Evolutionary conservation across 2,888 invertebrate genomes (phyloP), one percentile per base, ranked within the genome.

Genomic region (Meloe dianella): DNA sequence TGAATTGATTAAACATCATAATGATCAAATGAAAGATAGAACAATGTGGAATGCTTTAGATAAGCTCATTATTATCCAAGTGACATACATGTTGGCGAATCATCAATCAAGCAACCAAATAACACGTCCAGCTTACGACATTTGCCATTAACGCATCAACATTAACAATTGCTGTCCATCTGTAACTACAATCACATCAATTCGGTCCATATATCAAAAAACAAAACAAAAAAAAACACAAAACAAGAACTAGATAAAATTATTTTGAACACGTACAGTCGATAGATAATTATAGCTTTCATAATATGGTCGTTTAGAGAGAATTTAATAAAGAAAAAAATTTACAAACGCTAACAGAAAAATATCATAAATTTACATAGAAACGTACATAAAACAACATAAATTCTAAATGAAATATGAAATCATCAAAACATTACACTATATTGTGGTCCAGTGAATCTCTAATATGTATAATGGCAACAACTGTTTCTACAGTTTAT

Each of bases 21-120:
- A 17, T 41, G 17, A 41, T n/a, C 17, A 17, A 62, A 63, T 59
- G 57, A 58, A 58, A 38, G 58, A 41, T 41, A 35, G 58, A 20
- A 32, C 41, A 54, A 17, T 57, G n/a, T 9, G 10, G 60, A 41
- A 41, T 67, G 64, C 60, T 60, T 54, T 38, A 64, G 72, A 73
- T 74, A 73, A 72, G 73, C 72, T 71, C 66, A 70, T 74, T 69
- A 73, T 74, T 71, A 71, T 64, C 65, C 60, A 66, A 61, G 63
- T 74, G 73, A 73, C 70, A 64, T 70, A 73, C 67, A 61, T n/a
- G 32, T 66, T 71, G 72, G 73, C 69, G 70, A 71, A 74, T 74
- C 74, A 74, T 75, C 74, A 75, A 76, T 76, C 75, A 75, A 71
- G 61, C 71, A 70, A 71, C 71, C 69, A 68, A 71, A 65, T 65